Evolutionary conservation across 2,888 invertebrate genomes (phyloP).

Genomic region (Antheraea yamamai): DNA sequence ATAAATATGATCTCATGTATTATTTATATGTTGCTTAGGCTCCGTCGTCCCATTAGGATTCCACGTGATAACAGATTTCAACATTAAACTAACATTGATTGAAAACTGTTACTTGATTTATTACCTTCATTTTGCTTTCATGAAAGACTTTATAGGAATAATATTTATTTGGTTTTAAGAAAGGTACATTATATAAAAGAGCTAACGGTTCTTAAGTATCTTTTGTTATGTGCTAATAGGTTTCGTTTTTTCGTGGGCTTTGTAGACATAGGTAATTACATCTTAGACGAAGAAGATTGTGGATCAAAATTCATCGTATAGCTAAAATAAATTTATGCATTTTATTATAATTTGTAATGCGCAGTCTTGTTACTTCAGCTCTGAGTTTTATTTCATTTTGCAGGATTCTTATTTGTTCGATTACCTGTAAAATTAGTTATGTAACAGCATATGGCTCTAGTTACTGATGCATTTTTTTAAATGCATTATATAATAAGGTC

Average conservation of each 20-base stretch:
- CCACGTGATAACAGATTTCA: background rate
- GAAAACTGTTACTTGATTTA: background rate
- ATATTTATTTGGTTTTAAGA: background rate
- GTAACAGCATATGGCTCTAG: background rate
- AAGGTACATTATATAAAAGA: background rate
- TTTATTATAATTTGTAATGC: background rate
- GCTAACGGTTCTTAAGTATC: background rate
- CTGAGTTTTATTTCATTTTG: background rate
- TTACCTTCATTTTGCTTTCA: background rate
- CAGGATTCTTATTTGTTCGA: background rate
- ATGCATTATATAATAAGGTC: no score
- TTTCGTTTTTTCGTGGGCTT: background rate
- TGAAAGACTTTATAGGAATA: background rate
- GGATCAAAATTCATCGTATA: background rate
- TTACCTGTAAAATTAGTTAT: background rate
- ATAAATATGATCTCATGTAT: conserved; percentile 7
- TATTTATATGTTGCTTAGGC: background rate
- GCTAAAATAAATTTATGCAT: no score
- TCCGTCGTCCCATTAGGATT: conserved; percentile 8
- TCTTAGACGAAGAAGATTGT: no score
- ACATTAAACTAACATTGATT: background rate
- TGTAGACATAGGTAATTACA: background rate
- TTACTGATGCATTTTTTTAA: background rate
- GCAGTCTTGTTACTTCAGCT: background rate
- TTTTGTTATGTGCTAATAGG: background rate